Evolutionary conservation across 2,888 invertebrate species (phyloP).

Genomic region (Netelia inedita): DNA sequence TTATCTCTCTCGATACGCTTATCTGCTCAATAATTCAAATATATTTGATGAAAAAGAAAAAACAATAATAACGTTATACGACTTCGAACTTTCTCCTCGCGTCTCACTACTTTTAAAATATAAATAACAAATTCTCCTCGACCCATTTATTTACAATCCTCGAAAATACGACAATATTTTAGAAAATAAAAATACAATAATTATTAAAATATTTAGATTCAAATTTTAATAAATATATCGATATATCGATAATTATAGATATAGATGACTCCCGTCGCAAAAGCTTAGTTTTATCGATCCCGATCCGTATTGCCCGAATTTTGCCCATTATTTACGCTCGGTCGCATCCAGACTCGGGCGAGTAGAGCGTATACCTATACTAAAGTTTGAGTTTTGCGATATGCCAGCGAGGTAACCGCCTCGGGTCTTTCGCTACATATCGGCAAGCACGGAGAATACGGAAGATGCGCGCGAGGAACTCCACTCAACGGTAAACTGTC

Average conservation of each 20-base stretch:
- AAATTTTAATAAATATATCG: too few relatives aligned
- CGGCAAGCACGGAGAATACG: not conserved
- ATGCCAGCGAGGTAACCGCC: not conserved
- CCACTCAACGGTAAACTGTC: slow-evolving; percentile 48
- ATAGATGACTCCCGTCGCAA: too few relatives aligned
- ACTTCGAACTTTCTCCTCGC: too few relatives aligned
- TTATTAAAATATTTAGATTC: too few relatives aligned
- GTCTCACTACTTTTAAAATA: too few relatives aligned
- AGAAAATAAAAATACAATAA: too few relatives aligned
- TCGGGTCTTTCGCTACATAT: not conserved
- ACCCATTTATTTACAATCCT: not conserved
- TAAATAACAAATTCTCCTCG: too few relatives aligned
- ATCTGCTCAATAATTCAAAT: not conserved
- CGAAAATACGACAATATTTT: not conserved
- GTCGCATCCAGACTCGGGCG: not conserved
- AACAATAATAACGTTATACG: too few relatives aligned
- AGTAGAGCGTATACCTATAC: not conserved
- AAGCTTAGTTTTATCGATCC: not conserved
- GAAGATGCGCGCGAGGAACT: slow-evolving; percentile 13
- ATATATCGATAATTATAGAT: too few relatives aligned
- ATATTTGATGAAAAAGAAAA: not conserved
- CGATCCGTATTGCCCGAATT: not conserved
- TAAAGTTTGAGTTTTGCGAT: not conserved
- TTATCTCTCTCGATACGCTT: not conserved
- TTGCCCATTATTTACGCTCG: not conserved